Percentiles rank a stretch among this genome's conserved stretches.
Conservation (phyloP, 2,797 vertebrate species). For the Bovichtus diacanthus region DNA sequence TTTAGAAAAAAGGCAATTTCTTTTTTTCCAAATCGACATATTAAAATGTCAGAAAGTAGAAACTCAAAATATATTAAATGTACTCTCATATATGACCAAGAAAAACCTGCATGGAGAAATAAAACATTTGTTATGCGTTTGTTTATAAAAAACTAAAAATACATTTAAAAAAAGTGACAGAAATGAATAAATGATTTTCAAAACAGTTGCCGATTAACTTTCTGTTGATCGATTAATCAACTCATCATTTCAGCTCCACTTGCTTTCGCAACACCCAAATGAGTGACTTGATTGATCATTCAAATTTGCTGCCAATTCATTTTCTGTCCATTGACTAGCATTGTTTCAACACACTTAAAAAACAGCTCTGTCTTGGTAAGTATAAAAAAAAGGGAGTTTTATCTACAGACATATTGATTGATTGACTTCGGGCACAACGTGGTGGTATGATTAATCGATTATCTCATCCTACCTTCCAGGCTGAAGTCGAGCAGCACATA, state of each 20-base stretch:
- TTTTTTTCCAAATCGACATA: too few relatives aligned
- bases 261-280: background rate
- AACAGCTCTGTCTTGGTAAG: background rate
- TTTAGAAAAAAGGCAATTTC: too few relatives aligned
- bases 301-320: background rate
- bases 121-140: background rate
- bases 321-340: background rate
- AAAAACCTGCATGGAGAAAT: background rate
- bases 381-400: background rate
- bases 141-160: too few relatives aligned
- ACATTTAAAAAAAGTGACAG: too few relatives aligned
- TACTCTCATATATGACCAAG: too few relatives aligned
- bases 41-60: too few relatives aligned
- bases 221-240: background rate
- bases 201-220: background rate
- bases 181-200: background rate
- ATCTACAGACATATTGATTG: background rate
- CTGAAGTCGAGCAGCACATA: slow-evolving; percentile 97
- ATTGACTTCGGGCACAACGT: background rate
- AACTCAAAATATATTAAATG: too few relatives aligned
- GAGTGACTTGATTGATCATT: background rate
- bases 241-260: background rate
- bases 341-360: background rate
- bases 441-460: too few relatives aligned
- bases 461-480: slow-evolving; percentile 89